phyloP scores from a whole-genome alignment of 2,888 invertebrate species.

The Nematopogon swammerdamellus region DNA sequence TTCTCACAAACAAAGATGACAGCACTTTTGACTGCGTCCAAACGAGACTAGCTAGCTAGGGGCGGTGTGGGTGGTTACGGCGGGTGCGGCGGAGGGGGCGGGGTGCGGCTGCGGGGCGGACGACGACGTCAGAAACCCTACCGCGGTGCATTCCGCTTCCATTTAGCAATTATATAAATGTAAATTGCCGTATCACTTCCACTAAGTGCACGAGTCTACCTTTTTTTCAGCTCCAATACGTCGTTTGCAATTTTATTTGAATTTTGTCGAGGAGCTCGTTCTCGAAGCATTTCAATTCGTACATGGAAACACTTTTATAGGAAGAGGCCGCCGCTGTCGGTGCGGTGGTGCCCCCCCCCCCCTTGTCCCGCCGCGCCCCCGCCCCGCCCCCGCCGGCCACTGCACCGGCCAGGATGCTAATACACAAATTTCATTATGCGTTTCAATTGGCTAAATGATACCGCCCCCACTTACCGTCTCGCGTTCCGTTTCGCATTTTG shows the following conservation, averaged over 20 bases:
- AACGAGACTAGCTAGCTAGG: too few relatives aligned
- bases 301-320: slow-evolving; percentile 37
- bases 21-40: too few relatives aligned
- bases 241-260: slow-evolving; percentile 37
- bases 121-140: neutral
- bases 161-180: slow-evolving; percentile 28
- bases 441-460: slow-evolving; percentile 29
- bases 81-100: neutral
- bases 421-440: slow-evolving; percentile 31
- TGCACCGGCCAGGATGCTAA: slow-evolving; percentile 16
- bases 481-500: too few relatives aligned
- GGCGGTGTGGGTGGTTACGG: too few relatives aligned
- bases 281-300: slow-evolving; percentile 23
- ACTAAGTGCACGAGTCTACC: slow-evolving; percentile 15
- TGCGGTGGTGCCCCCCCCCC: too few relatives aligned
- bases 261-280: slow-evolving; percentile 21
- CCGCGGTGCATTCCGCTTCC: neutral
- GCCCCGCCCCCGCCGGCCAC: slow-evolving; percentile 9
- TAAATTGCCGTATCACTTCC: slow-evolving; percentile 29
- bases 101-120: neutral
- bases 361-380: neutral
- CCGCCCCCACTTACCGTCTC: too few relatives aligned
- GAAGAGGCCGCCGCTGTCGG: neutral
- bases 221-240: slow-evolving; percentile 22
- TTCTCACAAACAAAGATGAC: too few relatives aligned